These are phyloP conservation scores for Spodoptera frugiperda DNA, from an alignment of 1,140 invertebrate genomes.

Conservation along the genomic window DNA sequence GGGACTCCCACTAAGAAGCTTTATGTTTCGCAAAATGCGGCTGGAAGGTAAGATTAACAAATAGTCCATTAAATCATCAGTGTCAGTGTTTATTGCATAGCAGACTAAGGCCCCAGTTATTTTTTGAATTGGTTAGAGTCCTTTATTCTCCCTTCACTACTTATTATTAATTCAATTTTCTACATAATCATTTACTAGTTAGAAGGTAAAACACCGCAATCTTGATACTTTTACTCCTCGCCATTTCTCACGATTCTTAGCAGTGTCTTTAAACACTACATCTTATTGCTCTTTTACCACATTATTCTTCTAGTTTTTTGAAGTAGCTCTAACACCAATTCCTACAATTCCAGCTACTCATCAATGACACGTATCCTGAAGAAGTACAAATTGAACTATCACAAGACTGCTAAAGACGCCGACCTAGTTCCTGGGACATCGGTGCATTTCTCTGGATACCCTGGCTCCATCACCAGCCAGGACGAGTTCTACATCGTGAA, in stretches of 20 bases:
- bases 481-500: slow-evolving; percentile 94
- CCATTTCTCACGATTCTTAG: no score
- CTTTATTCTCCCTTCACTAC: no score
- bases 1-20: slow-evolving; percentile 73
- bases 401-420: slow-evolving; percentile 87
- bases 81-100: no score
- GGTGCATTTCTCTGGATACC: slow-evolving; percentile 95
- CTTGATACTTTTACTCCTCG: no score
- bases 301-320: no score
- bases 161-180: no score
- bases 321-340: not conserved
- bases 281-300: not conserved
- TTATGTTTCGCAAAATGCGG: slow-evolving; percentile 85
- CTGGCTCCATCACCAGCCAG: slow-evolving; percentile 93
- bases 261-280: not conserved
- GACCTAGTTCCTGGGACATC: slow-evolving; percentile 89
- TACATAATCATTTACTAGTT: no score
- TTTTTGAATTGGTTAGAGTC: no score
- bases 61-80: not conserved
- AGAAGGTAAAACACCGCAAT: no score
- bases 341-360: slow-evolving; percentile 86
- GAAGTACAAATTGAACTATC: slow-evolving; percentile 94
- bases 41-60: slow-evolving; percentile 77
- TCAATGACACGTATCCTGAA: slow-evolving; percentile 96
- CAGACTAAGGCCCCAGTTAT: no score